A percentile compares a stretch with the other conserved stretches of the same genome.
Evolutionary conservation across 92 coral and sea anemone species (phyloP).

Genomic region (Chrysogorgia sp.): DNA sequence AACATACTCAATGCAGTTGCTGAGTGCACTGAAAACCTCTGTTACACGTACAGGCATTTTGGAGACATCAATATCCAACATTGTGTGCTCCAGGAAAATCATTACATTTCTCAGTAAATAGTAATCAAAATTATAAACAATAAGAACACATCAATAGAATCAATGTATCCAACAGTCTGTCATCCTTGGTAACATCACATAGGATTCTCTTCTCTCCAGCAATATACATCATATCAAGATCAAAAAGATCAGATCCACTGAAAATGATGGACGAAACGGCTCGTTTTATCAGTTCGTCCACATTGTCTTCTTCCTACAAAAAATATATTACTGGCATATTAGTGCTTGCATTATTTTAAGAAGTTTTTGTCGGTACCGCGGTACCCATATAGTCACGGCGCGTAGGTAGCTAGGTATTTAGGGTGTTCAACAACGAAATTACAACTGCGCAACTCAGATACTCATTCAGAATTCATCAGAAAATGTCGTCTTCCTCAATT

Average conservation of each 20-base stretch:
- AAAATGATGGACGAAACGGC: conserved; percentile 32
- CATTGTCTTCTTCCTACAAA: conserved; percentile 17
- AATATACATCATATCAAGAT: conserved; percentile 27
- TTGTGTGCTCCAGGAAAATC: conserved; percentile 37
- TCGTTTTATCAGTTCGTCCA: conserved; percentile 14
- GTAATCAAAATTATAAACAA: conserved; percentile 44
- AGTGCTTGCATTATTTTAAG: background rate
- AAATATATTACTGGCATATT: background rate
- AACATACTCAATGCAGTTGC: background rate
- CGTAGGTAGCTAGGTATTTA: too few species aligned
- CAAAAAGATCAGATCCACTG: conserved; percentile 20
- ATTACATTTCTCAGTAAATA: conserved; percentile 18
- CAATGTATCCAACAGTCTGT: conserved; percentile 29
- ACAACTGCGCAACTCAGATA: too few species aligned
- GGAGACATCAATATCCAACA: conserved; percentile 22
- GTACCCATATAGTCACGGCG: too few species aligned
- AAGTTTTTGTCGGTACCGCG: too few species aligned
- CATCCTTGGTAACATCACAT: conserved; percentile 39
- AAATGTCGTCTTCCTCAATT: too few species aligned
- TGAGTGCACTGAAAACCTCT: conserved; percentile 19
- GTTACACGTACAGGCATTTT: conserved; percentile 44
- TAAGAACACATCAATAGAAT: conserved; percentile 35
- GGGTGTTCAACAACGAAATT: too few species aligned
- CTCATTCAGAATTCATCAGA: too few species aligned
- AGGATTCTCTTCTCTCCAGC: conserved; percentile 32